phyloP scores from a whole-genome alignment of 1,140 invertebrate species.

The Drosophila miranda region DNA sequence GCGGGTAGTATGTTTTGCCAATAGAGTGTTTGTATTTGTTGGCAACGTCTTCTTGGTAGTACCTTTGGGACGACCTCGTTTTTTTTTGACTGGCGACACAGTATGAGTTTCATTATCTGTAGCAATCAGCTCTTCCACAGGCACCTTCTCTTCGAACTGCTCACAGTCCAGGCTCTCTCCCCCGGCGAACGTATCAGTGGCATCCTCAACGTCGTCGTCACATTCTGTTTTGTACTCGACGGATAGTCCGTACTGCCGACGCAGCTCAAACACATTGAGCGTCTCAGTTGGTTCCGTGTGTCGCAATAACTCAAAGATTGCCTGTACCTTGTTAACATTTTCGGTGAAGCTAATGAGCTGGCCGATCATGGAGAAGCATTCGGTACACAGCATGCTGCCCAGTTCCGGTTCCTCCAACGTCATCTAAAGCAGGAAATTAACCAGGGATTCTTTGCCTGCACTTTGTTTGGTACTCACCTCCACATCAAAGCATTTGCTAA shows the following conservation, averaged over 20 bases:
- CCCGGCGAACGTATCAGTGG: too few species aligned
- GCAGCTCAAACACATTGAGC: conserved; percentile 32
- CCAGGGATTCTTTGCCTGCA: background rate
- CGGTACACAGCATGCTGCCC: conserved; percentile 46
- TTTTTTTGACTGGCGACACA: conserved; percentile 6
- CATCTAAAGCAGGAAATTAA: conserved; percentile 26
- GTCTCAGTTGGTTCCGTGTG: conserved; percentile 39
- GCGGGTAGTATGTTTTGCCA: background rate
- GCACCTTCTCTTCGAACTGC: too few species aligned
- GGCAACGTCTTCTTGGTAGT: background rate
- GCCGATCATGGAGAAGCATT: conserved; percentile 41
- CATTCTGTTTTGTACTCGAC: background rate
- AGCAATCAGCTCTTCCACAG: background rate
- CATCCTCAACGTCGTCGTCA: background rate
- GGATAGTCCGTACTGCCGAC: conserved; percentile 42
- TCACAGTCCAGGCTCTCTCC: too few species aligned
- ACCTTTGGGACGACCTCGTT: conserved; percentile 41
- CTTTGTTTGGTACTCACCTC: conserved; percentile 27
- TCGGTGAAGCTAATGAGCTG: conserved; percentile 37
- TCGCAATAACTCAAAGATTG: conserved; percentile 60
- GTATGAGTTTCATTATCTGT: background rate
- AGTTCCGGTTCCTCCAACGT: conserved; percentile 51
- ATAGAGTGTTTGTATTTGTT: background rate
- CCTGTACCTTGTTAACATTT: conserved; percentile 62
- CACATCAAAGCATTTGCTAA: conserved; percentile 63